Conservation (phyloP, 2,797 vertebrate species). For the Aldrovandia affinis region DNA sequence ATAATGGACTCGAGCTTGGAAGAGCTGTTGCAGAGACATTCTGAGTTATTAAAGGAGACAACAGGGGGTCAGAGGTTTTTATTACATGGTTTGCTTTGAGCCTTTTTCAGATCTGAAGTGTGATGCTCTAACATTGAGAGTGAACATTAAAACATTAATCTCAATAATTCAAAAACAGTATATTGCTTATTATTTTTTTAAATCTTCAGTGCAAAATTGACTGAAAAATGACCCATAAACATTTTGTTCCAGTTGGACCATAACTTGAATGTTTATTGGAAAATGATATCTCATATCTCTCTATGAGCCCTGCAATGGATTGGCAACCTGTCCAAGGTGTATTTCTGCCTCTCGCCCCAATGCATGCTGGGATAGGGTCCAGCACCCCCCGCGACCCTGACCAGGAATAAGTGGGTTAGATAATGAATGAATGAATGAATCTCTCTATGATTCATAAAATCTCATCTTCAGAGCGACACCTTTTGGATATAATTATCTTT, state of each 20-base stretch:
- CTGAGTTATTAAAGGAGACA: constrained; percentile 69
- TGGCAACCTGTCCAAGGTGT: no score
- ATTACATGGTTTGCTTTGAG: constrained; percentile 60
- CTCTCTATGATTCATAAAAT: not conserved
- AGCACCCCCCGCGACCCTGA: no score
- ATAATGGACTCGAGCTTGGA: constrained; percentile 57
- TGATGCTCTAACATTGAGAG: constrained; percentile 14
- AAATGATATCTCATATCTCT: not conserved
- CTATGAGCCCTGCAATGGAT: no score
- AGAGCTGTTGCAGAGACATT: constrained; percentile 67
- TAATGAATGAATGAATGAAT: no score
- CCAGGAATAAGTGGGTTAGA: no score
- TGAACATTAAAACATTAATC: constrained; percentile 17
- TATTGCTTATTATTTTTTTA: not conserved
- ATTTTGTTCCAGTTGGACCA: no score
- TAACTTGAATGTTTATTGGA: no score
- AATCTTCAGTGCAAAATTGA: not conserved
- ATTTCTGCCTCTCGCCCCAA: no score
- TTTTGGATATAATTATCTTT: not conserved
- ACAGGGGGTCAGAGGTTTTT: constrained; percentile 54
- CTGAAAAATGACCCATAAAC: not conserved
- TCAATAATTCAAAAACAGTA: not conserved
- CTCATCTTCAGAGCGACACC: not conserved
- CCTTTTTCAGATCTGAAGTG: constrained; percentile 48
- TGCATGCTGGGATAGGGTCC: no score